phyloP scores from a whole-genome alignment of 2,797 vertebrate species.

The Pseudochromis fuscus region DNA sequence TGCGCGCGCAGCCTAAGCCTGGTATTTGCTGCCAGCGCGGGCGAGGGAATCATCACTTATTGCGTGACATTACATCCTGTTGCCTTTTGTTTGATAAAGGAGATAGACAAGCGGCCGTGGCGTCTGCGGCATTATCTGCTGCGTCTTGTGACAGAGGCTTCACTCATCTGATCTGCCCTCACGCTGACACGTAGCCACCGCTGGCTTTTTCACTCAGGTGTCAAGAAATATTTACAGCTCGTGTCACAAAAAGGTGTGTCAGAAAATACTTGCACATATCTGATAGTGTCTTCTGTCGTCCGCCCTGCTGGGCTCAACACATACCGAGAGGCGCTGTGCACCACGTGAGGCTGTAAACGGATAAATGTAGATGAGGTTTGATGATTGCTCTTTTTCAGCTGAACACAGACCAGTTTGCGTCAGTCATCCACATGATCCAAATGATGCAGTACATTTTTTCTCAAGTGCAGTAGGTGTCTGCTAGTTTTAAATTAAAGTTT shows the following conservation, averaged over 20 bases:
- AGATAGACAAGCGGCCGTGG: conserved; percentile 51
- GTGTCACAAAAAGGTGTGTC: conserved; percentile 47
- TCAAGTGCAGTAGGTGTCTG: too few species aligned
- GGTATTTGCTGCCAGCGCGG: conserved; percentile 24
- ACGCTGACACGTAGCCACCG: conserved; percentile 26
- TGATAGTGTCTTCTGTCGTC: conserved; percentile 11
- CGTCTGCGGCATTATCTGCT: conserved; percentile 66
- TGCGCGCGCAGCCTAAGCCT: conserved; percentile 7
- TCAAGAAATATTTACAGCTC: conserved; percentile 36
- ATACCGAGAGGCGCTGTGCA: not conserved
- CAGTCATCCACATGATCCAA: too few species aligned
- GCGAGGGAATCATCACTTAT: conserved; percentile 57
- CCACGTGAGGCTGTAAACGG: not conserved
- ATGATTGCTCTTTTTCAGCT: not conserved
- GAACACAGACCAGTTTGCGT: not conserved
- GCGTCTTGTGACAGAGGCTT: conserved; percentile 60
- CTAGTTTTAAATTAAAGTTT: too few species aligned
- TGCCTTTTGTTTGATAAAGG: conserved; percentile 56
- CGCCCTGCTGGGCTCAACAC: conserved; percentile 14
- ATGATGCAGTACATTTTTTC: not conserved
- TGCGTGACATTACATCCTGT: conserved; percentile 66
- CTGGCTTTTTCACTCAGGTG: conserved; percentile 28
- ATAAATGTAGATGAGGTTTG: not conserved
- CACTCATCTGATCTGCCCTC: conserved; percentile 45
- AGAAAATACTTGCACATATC: conserved; percentile 42